These are phyloP conservation scores for Drosophila lacicola DNA, from an alignment of 2,888 invertebrate species.

Conservation along the genomic window DNA sequence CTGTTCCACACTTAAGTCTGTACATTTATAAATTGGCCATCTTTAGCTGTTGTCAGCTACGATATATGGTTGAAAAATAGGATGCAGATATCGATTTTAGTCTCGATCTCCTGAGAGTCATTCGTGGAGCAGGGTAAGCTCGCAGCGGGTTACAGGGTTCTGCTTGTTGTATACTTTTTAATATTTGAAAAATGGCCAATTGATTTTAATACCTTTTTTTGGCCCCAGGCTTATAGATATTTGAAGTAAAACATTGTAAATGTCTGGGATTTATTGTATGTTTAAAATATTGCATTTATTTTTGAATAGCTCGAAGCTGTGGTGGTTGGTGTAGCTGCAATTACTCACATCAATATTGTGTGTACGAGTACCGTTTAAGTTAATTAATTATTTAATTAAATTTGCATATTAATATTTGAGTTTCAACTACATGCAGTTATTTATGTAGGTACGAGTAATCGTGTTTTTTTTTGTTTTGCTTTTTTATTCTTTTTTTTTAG, in stretches of 20 bases:
- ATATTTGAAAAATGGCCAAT: too few species aligned
- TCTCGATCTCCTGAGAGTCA: too few species aligned
- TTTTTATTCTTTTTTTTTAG: constrained; percentile 35
- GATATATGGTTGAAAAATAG: too few species aligned
- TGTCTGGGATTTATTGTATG: constrained; percentile 30
- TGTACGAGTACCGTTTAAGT: constrained; percentile 38
- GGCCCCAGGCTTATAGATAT: neutral
- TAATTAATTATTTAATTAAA: constrained; percentile 66
- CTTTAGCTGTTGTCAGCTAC: too few species aligned
- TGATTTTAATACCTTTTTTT: too few species aligned
- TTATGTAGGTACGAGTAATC: constrained; percentile 62
- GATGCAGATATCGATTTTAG: too few species aligned
- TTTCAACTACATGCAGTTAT: constrained; percentile 60
- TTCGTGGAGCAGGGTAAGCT: too few species aligned
- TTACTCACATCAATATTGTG: constrained; percentile 61
- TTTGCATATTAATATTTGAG: constrained; percentile 49
- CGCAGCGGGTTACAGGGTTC: too few species aligned
- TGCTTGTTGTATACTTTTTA: too few species aligned
- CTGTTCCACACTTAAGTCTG: too few species aligned
- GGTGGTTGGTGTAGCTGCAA: constrained; percentile 66
- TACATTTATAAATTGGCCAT: too few species aligned
- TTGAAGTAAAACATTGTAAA: neutral
- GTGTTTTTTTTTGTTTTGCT: neutral
- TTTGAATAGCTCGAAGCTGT: constrained; percentile 78
- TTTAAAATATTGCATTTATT: constrained; percentile 80